Evolutionary conservation across 2,888 invertebrate genomes (phyloP).

Genomic region (Trichopoda pennipes): DNA sequence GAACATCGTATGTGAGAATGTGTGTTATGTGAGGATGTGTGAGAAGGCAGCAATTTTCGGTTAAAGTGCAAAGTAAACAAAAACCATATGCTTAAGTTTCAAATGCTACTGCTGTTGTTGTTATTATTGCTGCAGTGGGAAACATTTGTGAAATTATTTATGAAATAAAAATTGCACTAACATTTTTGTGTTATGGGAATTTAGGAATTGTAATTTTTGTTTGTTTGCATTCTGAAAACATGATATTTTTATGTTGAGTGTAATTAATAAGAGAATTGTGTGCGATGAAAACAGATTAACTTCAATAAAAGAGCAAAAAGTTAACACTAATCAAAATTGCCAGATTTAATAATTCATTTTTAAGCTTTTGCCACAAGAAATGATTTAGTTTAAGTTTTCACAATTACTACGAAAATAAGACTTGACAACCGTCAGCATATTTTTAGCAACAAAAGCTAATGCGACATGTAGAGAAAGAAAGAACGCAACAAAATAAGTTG

Average conservation of each 20-base stretch:
- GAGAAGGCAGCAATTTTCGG: slow-evolving; percentile 40
- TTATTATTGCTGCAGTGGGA: slow-evolving; percentile 1
- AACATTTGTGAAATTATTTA: slow-evolving; percentile 19
- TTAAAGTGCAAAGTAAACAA: slow-evolving; percentile 52
- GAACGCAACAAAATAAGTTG: too few species aligned
- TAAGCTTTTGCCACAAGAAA: too few species aligned
- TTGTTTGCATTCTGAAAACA: slow-evolving; percentile 37
- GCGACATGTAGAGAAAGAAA: too few species aligned
- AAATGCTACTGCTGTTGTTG: slow-evolving; percentile 1
- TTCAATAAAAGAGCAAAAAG: background rate
- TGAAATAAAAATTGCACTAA: slow-evolving; percentile 11
- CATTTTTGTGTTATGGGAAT: slow-evolving; percentile 45
- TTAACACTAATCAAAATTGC: background rate
- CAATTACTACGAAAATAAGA: too few species aligned
- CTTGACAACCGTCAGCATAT: too few species aligned
- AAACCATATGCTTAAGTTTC: slow-evolving; percentile 55
- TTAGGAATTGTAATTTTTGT: slow-evolving; percentile 50
- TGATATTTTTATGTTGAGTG: slow-evolving; percentile 33
- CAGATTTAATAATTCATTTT: background rate
- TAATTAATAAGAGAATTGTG: slow-evolving; percentile 28
- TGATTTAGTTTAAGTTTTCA: too few species aligned
- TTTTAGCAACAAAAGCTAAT: too few species aligned
- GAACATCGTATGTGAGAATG: background rate
- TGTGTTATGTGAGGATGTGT: background rate
- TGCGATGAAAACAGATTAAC: slow-evolving; percentile 9